A percentile compares a stretch with the other conserved stretches of the same genome.
Evolutionary conservation across 2,797 vertebrate genomes (phyloP).

Genomic region (Lerista edwardsae): DNA sequence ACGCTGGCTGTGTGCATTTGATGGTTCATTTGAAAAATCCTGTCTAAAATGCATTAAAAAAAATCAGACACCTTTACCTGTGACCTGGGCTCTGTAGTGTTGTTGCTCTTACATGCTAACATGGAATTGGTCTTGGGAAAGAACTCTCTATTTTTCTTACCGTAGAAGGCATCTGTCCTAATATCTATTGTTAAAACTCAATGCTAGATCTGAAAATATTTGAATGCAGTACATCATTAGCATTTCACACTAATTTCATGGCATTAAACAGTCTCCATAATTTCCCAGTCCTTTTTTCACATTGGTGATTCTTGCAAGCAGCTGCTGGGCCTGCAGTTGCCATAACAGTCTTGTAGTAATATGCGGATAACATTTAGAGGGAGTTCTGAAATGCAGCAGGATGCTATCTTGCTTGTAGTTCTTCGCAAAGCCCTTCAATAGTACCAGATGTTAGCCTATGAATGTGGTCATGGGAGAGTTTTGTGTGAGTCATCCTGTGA

Average conservation of each 20-base stretch:
- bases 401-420: neutral
- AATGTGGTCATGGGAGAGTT: neutral
- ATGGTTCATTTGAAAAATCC: slow-evolving; percentile 1
- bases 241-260: neutral
- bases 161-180: slow-evolving; percentile 23
- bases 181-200: neutral
- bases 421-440: neutral
- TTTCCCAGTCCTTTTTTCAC: neutral
- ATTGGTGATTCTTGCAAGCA: neutral
- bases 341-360: neutral
- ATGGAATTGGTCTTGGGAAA: slow-evolving; percentile 20
- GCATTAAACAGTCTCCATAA: neutral
- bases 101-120: neutral
- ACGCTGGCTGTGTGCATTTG: neutral
- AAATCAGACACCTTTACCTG: neutral
- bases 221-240: neutral
- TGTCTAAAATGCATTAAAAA: neutral
- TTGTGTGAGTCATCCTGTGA: no score
- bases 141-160: slow-evolving; percentile 20
- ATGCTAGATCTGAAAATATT: neutral
- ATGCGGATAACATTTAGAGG: neutral
- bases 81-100: neutral
- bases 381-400: neutral
- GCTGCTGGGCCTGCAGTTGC: neutral
- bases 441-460: neutral